Base-by-base conservation (phyloP, 2,113 vertebrate species). In the Eleginops maclovinus region DNA sequence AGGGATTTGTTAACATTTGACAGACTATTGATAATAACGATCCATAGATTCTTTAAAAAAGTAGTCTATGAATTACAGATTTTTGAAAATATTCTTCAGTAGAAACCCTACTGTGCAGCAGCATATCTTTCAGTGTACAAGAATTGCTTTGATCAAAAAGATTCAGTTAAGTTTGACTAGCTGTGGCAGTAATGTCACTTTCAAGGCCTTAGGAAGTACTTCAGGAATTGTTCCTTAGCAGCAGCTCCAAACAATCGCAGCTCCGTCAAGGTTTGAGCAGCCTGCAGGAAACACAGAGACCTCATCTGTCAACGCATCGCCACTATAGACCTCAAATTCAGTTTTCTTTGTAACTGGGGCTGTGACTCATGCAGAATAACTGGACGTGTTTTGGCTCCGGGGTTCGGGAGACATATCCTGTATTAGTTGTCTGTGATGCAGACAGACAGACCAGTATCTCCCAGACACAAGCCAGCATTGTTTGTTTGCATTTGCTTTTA, bases 401-500 rank as follows among this genome's bases (percentile, higher is more conserved):
- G 77, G 24, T 78, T 75, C 15, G 53, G 54, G 72, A 80, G 75
- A 70, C 56, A 43, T 50, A 74, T 90, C 60, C 70, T 8, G 41
- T n/a, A 4, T 64, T 50, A 51, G 44, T 65, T 76, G 75, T 82
- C 54, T 81, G 62, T 81, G 73, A 89, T 85, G 72, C 54, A 85
- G 72, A 81, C 71, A 74, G 87, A 79, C 78, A 61, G 2, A 67
- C 61, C 75, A 66, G 62, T 72, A 75, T 85, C 78, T 89, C 76
- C 55, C 82, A 80, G 72, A 86, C 75, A 87, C 77, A 89, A 87
- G 64, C 55, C 51, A 19, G 66, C 61, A 73, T 79, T 89, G 82
- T 92, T 93, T 92, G 81, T 85, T 86, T 88, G 75, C 72, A 85
- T 90, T 85, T 74, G 76, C 74, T 89, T 88, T 87, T 82, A 89